Evolutionary conservation across 2,113 vertebrate species (phyloP), one percentile per base, ranked within the genome.

Genomic region (Burhinus oedicnemus): DNA sequence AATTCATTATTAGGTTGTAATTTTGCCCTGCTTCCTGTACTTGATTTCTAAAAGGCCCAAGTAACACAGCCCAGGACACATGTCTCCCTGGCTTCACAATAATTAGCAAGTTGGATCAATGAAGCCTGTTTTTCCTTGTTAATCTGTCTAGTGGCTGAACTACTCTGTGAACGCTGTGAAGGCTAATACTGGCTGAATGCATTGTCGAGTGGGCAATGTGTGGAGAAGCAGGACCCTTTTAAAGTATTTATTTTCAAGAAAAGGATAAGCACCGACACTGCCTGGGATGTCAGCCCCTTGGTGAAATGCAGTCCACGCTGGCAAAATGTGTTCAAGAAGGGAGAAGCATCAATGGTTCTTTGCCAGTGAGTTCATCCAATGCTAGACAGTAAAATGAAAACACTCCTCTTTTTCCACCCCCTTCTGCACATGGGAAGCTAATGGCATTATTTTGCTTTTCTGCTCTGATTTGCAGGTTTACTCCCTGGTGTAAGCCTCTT

Each of bases 111-210:
- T 2, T 52, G 34, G 44, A 70, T 58, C 34, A 49, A 44, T 44
- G 71, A 85, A 77, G 40, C 11, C 49, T 74, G 20, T 7, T 87
- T 68, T 71, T 6, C 15, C 29, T 68, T 4, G 3, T 51, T 62
- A n/a, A 29, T 88, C 38, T 72, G 34, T 13, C 20, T 9, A 61
- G 30, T 21, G 23, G 4, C 5, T 88, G n/a, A 42, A 21, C 42
- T 88, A 21, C 44, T 65, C 42, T 45, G 20, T 52, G 38, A 79
- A 30, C 49, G 20, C 34, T 72, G 22, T 64, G 71, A 38, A 1
- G 5, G 58, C 23, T 69, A 42, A n/a, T 12, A 44, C 0, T 36
- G 40, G 12, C 25, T 30, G n/a, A 85, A 66, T 0, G 0, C 11
- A 5, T 15, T 15, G 38, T 6, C 1, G 3, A 58, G 19, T 30